Percentiles rank a stretch among this genome's conserved stretches.
These are phyloP conservation scores for Heliconius erato DNA, from an alignment of 2,888 invertebrate genomes.

Conservation along the genomic window DNA sequence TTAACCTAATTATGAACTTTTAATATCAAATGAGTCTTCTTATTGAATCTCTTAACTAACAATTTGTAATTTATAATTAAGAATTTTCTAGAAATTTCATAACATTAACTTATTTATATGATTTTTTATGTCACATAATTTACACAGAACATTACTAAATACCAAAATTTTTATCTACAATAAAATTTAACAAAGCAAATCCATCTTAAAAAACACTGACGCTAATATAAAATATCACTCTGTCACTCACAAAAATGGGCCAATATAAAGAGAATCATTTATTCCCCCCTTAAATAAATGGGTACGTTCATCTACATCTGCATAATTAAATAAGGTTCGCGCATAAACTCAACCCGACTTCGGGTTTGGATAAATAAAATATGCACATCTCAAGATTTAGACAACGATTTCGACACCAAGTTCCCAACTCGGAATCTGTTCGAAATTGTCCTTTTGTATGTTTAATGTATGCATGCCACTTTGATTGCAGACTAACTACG, in stretches of 20 bases:
- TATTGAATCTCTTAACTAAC: no score
- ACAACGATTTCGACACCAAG: slow-evolving; percentile 60
- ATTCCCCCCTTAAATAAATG: slow-evolving; percentile 64
- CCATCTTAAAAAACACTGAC: not conserved
- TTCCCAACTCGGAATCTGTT: slow-evolving; percentile 13
- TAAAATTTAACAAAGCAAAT: slow-evolving; percentile 7
- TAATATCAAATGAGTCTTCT: no score
- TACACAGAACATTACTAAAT: not conserved
- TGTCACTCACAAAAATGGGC: slow-evolving; percentile 10
- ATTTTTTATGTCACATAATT: not conserved
- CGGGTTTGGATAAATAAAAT: slow-evolving; percentile 67
- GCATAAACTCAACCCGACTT: slow-evolving; percentile 44
- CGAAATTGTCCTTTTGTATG: not conserved
- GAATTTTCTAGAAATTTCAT: no score
- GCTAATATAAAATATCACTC: not conserved
- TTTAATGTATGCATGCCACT: not conserved
- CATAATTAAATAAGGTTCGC: slow-evolving; percentile 72
- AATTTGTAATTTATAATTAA: no score
- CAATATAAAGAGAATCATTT: slow-evolving; percentile 46
- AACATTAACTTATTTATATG: not conserved
- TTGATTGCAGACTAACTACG: not conserved
- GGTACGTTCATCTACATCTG: slow-evolving; percentile 67
- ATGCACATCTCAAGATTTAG: slow-evolving; percentile 65
- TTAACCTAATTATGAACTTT: no score
- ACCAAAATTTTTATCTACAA: not conserved